A percentile compares a stretch with the other conserved stretches of the same genome.
These are phyloP conservation scores for Aphidius colemani DNA, from an alignment of 2,888 invertebrate species.

Conservation along the genomic window DNA sequence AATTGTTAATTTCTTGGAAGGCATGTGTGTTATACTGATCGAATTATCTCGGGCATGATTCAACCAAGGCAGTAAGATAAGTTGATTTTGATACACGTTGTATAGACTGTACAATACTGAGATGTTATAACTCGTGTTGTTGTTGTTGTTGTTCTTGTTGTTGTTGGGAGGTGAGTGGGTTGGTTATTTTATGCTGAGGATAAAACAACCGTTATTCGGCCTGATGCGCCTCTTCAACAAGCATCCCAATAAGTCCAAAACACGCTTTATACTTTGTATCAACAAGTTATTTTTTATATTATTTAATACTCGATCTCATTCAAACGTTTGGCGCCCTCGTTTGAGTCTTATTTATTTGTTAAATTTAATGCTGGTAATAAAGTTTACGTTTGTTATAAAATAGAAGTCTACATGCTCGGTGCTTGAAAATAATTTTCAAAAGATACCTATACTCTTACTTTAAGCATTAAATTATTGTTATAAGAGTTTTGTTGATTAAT, in stretches of 20 bases:
- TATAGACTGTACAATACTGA: no score
- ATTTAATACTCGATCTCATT: background rate
- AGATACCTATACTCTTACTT: background rate
- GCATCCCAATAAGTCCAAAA: background rate
- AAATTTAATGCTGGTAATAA: no score
- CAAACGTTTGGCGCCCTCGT: constrained; percentile 16
- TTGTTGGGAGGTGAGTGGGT: constrained; percentile 8
- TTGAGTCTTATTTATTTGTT: background rate
- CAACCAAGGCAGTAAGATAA: background rate
- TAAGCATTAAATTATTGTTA: no score
- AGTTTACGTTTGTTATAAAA: no score
- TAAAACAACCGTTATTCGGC: constrained; percentile 52
- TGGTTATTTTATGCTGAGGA: constrained; percentile 20
- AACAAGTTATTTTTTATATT: constrained; percentile 8
- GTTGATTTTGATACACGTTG: background rate
- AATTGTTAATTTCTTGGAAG: constrained; percentile 1
- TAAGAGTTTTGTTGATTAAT: no score
- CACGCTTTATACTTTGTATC: background rate
- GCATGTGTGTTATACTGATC: background rate
- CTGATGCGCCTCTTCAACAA: constrained; percentile 32
- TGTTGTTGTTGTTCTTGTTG: background rate
- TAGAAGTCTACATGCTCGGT: background rate
- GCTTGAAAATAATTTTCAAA: background rate
- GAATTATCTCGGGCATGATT: constrained; percentile 8
- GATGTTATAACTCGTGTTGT: no score